These are phyloP conservation scores for Pseudococcus jackbeardsleyi DNA, from an alignment of 2,888 invertebrate genomes.

Conservation along the genomic window DNA sequence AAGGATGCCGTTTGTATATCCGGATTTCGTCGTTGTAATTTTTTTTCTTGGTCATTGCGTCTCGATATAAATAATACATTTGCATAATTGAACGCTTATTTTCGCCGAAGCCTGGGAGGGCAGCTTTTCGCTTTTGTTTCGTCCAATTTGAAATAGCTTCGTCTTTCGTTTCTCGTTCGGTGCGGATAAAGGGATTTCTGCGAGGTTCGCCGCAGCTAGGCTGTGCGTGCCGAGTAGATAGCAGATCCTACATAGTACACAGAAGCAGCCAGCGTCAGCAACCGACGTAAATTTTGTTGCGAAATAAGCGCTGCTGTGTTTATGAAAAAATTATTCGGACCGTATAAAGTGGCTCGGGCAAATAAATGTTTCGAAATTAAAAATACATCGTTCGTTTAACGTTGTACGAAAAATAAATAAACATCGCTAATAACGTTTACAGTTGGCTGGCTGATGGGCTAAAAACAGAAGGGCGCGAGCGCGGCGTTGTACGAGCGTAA, in stretches of 20 bases:
- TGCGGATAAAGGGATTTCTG: constrained; percentile 8
- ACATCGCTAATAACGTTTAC: constrained; percentile 20
- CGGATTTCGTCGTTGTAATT: not conserved
- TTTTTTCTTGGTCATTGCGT: not conserved
- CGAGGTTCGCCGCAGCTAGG: not conserved
- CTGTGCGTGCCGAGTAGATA: not conserved
- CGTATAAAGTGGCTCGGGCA: not conserved
- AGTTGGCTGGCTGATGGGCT: not conserved
- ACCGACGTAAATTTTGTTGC: not conserved
- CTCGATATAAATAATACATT: not conserved
- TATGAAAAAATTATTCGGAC: constrained; percentile 24
- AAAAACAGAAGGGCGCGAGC: too few relatives aligned
- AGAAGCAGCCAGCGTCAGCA: not conserved
- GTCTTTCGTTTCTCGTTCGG: not conserved
- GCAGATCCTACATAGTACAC: too few relatives aligned
- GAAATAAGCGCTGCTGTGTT: not conserved
- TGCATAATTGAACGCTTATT: not conserved
- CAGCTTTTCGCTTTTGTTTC: not conserved
- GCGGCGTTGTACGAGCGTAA: not conserved
- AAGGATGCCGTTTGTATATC: not conserved
- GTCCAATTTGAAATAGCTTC: not conserved
- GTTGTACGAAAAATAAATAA: constrained; percentile 24
- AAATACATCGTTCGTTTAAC: constrained; percentile 1
- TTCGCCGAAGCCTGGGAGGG: too few relatives aligned
- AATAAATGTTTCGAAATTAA: constrained; percentile 32